Base-by-base conservation (phyloP, 2,888 invertebrate species). In the Tetramorium bicarinatum region DNA sequence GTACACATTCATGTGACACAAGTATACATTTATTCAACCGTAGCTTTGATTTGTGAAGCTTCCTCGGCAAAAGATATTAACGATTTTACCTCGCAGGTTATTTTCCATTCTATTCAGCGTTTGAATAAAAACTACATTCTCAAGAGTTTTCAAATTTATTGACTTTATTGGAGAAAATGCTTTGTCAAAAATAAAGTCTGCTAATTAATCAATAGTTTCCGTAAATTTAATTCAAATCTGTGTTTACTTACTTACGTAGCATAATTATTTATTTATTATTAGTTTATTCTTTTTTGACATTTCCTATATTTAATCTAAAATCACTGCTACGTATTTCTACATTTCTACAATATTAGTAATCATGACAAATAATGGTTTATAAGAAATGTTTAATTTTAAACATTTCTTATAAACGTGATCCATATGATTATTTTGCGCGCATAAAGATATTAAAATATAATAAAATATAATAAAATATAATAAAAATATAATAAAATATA, bases 21-120 rank as follows among this genome's bases (percentile, higher is more conserved):
- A 79, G 59, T 82, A 72, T 77, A 74, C 74, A 84, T 79, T 69
- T 77, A 18, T n/a, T 54, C 13, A 18, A 15, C 11, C 49, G 76
- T 82, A 87, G 88, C 86, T 84, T 90, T 88, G 88, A 87, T 84
- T 90, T 88, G 83, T 88, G 82, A 82, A 87, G 87, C 90, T 90
- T 90, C 87, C 87, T 47, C 44, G 8, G 13, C 13, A 52, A 41
- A 52, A 41, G 52, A 76, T 64, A 52, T n/a, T 74, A 44, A 29
- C 44, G 18, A 74, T 59, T 41, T 74, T 59, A 74, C 8, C 15
- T 44, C 8, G 13, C 49, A 34, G 7, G 15, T 29, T 3, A 38
- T 38, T 61, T 61, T 38, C 9, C 54, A 21, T 56, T 25, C 0
- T 3, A n/a, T 49, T 44, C 18, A 29, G 21, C 21, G 18, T n/a